A percentile compares a stretch with the other conserved stretches of the same genome.
Evolutionary conservation across 2,888 invertebrate species (phyloP).

Genomic region (Chorisops tibialis): DNA sequence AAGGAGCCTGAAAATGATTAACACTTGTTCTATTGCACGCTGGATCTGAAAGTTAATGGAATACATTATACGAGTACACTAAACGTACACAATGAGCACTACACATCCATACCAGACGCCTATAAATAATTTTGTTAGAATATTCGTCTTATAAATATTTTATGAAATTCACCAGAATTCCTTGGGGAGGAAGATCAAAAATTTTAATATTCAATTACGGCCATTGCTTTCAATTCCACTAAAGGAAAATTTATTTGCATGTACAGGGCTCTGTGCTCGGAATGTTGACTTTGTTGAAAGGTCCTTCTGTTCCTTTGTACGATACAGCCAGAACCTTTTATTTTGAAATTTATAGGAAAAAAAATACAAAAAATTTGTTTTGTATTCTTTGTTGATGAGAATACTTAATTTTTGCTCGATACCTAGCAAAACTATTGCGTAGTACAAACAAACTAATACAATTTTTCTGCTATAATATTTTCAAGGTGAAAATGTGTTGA

Average conservation of each 20-base stretch:
- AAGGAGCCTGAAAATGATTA: constrained; percentile 17
- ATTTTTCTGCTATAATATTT: too few species aligned
- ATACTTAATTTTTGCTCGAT: too few species aligned
- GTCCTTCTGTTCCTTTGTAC: too few species aligned
- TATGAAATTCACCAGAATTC: constrained; percentile 2
- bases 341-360: too few species aligned
- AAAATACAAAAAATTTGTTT: too few species aligned
- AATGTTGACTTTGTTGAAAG: too few species aligned
- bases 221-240: constrained; percentile 3
- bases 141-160: constrained; percentile 21
- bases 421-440: too few species aligned
- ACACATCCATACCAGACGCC: constrained; percentile 18
- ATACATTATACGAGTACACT: background rate
- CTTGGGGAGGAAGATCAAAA: background rate
- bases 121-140: constrained; percentile 19
- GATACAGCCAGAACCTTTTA: too few species aligned
- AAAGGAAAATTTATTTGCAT: constrained; percentile 2
- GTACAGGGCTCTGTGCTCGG: too few species aligned
- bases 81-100: background rate
- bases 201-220: constrained; percentile 21
- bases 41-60: background rate
- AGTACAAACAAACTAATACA: too few species aligned
- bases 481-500: too few species aligned
- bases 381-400: too few species aligned
- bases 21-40: constrained; percentile 10